Conservation (phyloP, 30 jellyfish, hydroid and myxozoan species). For the Catostylus mosaicus region DNA sequence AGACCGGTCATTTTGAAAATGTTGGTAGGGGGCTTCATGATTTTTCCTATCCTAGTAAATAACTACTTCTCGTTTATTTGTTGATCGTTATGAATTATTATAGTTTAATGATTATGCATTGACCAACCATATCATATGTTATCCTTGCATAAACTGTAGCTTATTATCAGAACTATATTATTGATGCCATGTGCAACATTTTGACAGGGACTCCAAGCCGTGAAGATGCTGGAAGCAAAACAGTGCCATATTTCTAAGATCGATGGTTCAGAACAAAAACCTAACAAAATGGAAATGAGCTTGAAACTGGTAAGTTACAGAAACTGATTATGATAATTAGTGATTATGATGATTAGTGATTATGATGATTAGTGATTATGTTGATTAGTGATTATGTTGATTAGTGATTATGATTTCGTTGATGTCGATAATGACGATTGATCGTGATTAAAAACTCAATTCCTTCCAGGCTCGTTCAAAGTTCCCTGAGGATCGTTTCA, state of each 20-base stretch:
- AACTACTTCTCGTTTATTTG: not conserved
- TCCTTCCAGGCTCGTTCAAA: conserved; percentile 4
- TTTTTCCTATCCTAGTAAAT: not conserved
- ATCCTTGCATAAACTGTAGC: not conserved
- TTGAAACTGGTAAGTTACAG: conserved; percentile 16
- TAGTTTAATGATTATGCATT: not conserved
- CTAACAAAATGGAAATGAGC: conserved; percentile 15
- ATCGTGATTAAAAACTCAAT: not conserved
- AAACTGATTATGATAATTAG: too few relatives aligned
- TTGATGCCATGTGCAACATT: not conserved
- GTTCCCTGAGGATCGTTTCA: conserved; percentile 25
- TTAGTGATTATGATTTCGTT: too few relatives aligned
- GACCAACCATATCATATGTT: not conserved
- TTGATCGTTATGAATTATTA: not conserved
- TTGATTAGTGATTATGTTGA: too few relatives aligned
- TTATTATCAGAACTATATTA: not conserved
- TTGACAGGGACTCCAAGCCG: conserved; percentile 16
- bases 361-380: too few relatives aligned
- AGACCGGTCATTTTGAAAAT: not conserved
- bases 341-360: too few relatives aligned
- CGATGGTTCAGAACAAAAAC: conserved; percentile 19
- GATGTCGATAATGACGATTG: too few relatives aligned
- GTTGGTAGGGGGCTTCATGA: not conserved
- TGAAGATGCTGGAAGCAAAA: conserved; percentile 4
- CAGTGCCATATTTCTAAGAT: not conserved